These are phyloP conservation scores for Gryon sp. DNA, from an alignment of 1,140 invertebrate genomes.

Conservation along the genomic window DNA sequence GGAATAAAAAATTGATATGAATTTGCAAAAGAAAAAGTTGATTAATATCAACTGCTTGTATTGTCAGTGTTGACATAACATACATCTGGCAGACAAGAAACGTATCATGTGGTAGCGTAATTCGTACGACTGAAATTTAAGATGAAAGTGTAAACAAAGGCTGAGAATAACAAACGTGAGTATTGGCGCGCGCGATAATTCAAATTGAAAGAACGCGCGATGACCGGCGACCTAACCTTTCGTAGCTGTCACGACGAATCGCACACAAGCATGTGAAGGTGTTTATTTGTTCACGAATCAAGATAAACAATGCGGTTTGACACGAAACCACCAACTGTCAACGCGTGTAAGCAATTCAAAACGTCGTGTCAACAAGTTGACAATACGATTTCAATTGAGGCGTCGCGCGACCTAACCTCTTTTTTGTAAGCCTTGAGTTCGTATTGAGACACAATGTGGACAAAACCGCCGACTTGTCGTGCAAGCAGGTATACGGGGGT, in stretches of 20 bases:
- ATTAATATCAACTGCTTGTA: no score
- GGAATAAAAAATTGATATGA: no score
- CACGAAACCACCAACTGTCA: constrained; percentile 32
- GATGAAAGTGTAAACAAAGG: background rate
- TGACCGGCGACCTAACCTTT: constrained; percentile 71
- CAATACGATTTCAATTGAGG: constrained; percentile 21
- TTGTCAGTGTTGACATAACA: no score
- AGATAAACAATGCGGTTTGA: background rate
- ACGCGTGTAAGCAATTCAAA: constrained; percentile 16
- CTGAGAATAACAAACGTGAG: background rate
- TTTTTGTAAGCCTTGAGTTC: constrained; percentile 35
- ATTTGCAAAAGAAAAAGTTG: no score
- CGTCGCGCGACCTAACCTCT: constrained; percentile 73
- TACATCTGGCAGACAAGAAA: no score
- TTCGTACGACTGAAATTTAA: no score
- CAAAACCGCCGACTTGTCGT: constrained; percentile 58
- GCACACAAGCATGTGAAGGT: constrained; percentile 31
- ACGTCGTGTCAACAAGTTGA: constrained; percentile 4
- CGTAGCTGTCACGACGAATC: constrained; percentile 53
- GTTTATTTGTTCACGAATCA: background rate
- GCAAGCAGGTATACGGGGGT: constrained; percentile 67
- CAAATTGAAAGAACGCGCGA: constrained; percentile 66
- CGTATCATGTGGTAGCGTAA: no score
- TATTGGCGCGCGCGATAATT: constrained; percentile 47
- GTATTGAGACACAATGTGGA: constrained; percentile 4